Conservation (phyloP, 2,888 invertebrate genomes). For the Leptinotarsa tumamoca region DNA sequence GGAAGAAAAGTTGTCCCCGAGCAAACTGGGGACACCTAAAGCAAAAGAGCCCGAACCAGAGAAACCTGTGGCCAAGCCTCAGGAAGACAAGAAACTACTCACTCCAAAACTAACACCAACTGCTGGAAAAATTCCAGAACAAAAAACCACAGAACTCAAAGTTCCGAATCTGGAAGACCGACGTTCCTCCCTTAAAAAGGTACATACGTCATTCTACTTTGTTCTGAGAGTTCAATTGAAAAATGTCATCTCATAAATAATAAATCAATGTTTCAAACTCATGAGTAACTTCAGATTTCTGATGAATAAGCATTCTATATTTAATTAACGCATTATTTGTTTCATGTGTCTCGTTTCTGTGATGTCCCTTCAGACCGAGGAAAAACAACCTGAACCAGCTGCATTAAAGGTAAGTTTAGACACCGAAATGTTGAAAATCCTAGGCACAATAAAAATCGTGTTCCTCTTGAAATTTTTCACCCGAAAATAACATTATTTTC, state of each 20-base stretch:
- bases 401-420: conserved; percentile 54
- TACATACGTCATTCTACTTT: conserved; percentile 36
- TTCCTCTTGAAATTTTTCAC: neutral
- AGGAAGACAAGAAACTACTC: conserved; percentile 38
- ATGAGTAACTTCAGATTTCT: too few species aligned
- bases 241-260: neutral
- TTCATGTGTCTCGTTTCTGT: conserved; percentile 41
- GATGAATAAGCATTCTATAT: too few species aligned
- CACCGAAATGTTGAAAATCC: neutral
- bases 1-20: conserved; percentile 34
- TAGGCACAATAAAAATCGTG: neutral
- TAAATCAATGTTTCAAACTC: too few species aligned
- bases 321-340: conserved; percentile 32
- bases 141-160: conserved; percentile 54
- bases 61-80: conserved; percentile 31
- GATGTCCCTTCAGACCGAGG: conserved; percentile 50
- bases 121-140: conserved; percentile 47
- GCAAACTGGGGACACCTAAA: conserved; percentile 39
- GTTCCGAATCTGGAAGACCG: conserved; percentile 52
- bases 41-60: conserved; percentile 48
- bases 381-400: conserved; percentile 48
- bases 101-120: conserved; percentile 46
- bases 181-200: conserved; percentile 53
- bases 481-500: conserved; percentile 32
- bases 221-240: neutral